These are phyloP conservation scores for Coptotermes formosanus DNA, from an alignment of 1,140 invertebrate genomes.

Conservation along the genomic window DNA sequence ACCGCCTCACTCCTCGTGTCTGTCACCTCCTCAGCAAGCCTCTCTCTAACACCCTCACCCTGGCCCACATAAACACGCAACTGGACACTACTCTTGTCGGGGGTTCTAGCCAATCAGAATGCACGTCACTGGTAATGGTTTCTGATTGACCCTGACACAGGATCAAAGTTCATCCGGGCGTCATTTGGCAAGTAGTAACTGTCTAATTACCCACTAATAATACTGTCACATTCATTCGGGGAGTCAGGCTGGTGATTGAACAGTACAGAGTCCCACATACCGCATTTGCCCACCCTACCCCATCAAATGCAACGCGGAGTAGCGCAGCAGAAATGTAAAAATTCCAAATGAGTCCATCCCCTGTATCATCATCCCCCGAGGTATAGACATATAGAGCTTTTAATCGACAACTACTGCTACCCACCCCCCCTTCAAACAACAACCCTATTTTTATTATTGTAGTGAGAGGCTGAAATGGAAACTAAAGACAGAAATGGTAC, in stretches of 20 bases:
- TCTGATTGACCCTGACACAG: too few relatives aligned
- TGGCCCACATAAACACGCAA: too few relatives aligned
- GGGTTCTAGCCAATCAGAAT: too few relatives aligned
- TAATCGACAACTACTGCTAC: conserved; percentile 5
- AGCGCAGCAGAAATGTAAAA: not conserved
- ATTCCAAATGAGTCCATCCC: not conserved
- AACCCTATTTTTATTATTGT: not conserved
- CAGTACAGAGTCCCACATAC: not conserved
- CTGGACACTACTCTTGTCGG: too few relatives aligned
- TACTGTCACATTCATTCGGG: not conserved
- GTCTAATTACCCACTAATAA: too few relatives aligned
- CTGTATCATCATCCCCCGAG: not conserved
- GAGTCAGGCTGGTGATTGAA: not conserved
- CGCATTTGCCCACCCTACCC: not conserved
- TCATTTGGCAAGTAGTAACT: too few relatives aligned
- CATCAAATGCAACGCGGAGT: not conserved
- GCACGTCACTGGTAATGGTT: too few relatives aligned
- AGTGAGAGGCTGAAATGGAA: not conserved
- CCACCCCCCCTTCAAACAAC: too few relatives aligned
- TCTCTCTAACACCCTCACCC: too few relatives aligned
- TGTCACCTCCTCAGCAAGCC: too few relatives aligned
- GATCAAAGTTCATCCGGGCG: too few relatives aligned
- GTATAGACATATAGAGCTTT: not conserved
- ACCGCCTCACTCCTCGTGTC: too few relatives aligned
- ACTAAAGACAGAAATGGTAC: not conserved